A percentile compares a stretch with the other conserved stretches of the same genome.
Evolutionary conservation across 1,140 invertebrate genomes (phyloP).

Genomic region (Penaeus vannamei): DNA sequence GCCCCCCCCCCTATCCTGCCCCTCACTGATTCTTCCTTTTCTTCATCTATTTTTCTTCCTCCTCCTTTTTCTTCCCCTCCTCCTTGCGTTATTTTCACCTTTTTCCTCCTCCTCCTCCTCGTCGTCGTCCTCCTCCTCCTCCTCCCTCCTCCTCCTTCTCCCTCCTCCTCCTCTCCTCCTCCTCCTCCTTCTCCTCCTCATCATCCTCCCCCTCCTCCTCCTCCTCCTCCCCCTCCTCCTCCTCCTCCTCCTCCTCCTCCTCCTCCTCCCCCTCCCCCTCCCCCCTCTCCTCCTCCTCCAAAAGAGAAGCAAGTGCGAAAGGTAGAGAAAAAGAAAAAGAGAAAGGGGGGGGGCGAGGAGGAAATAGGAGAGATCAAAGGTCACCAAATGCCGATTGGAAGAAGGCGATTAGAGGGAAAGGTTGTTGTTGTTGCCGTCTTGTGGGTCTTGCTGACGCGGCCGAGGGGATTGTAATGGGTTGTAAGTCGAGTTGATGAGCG

Average conservation of each 20-base stretch:
- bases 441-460: no score
- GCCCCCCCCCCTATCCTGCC: neutral
- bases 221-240: neutral
- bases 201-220: neutral
- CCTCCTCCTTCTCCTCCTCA: neutral
- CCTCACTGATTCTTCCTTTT: neutral
- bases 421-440: no score
- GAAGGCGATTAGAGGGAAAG: no score
- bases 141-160: neutral
- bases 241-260: neutral
- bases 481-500: no score
- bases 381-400: no score
- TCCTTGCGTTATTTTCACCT: neutral
- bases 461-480: no score
- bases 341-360: neutral
- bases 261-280: neutral
- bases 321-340: neutral
- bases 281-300: neutral
- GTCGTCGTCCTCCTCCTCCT: neutral
- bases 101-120: neutral
- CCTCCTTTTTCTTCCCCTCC: neutral
- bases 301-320: neutral
- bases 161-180: neutral
- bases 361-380: no score
- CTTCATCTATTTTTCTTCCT: neutral